Evolutionary conservation across 64 coral and sea anemone species (phyloP), one percentile per base, ranked within the genome.

Genomic region (Porites lutea): DNA sequence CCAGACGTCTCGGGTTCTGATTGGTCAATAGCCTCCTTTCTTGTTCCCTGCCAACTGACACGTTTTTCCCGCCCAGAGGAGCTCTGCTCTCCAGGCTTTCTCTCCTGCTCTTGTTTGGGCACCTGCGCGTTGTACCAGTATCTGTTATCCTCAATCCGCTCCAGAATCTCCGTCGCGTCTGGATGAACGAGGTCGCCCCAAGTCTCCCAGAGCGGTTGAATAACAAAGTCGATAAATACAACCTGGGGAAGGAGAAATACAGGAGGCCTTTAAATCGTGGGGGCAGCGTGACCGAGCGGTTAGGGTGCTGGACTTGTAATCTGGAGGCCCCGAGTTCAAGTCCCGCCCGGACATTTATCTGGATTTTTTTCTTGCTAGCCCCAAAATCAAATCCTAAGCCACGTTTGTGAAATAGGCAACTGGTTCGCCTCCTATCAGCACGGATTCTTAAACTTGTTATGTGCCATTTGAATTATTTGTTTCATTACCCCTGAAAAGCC

Each of bases 211-310:
- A 99, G 82, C 21, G 97, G 97, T 46, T 99, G 97, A 13, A 93
- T 95, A 68, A 99, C 97, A 57, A 99, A 99, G 66, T 99, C 97
- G 60, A 99, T 99, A 80, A 99, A 99, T 8, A 99, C 97, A 49
- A 99, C 97, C 97, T 99, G 63, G 37, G 18, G 53, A 14, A 11
- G 48, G 20, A 59, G 27, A 12, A 12, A 37, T 2, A 53, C 12
- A 5, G 4, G 18, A 65, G 21, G 27, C 27, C 27, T 37, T 37
- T 37, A 37, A 37, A 37, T 37, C 27, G 27, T 37, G 27, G 27
- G 1, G 27, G 27, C 27, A 37, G 27, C 27, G 27, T 37, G 27
- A 1, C 27, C 27, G 27, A 37, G 27, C 27, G 27, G 27, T 37
- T 37, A 37, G 27, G 1, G 27, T 1, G 27, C 27, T 37, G 27